Percentiles rank a stretch among this genome's conserved stretches.
These are phyloP conservation scores for Aphelenchoides besseyi DNA, from an alignment of 1,140 invertebrate species.

Conservation along the genomic window DNA sequence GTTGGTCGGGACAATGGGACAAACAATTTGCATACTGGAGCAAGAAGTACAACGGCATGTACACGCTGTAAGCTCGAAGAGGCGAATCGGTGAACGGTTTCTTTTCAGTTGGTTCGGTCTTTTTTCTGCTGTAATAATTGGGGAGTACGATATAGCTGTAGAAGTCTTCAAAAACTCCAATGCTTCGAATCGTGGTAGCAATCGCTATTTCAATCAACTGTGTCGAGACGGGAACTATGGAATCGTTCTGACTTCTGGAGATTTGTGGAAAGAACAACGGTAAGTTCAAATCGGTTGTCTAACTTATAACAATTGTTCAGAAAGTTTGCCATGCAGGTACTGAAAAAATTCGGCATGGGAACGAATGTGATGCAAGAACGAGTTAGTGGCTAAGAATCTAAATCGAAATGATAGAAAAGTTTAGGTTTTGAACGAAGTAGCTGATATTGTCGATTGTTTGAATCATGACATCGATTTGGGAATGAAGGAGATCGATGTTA, in stretches of 20 bases:
- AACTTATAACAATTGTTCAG: too few species aligned
- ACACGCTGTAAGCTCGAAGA: too few species aligned
- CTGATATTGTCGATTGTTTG: neutral
- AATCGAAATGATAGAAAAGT: too few species aligned
- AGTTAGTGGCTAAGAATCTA: too few species aligned
- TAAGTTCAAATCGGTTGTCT: too few species aligned
- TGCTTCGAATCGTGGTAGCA: neutral
- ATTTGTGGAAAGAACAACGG: constrained; percentile 37
- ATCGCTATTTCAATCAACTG: neutral
- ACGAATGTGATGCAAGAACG: constrained; percentile 36
- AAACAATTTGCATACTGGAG: neutral
- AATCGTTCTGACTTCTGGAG: constrained; percentile 24
- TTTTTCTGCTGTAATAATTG: neutral
- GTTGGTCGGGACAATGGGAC: neutral
- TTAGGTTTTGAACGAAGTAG: constrained; percentile 11
- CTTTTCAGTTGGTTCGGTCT: too few species aligned
- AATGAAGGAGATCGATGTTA: constrained; percentile 1
- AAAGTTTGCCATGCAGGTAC: constrained; percentile 29
- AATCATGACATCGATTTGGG: neutral
- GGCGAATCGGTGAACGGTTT: too few species aligned
- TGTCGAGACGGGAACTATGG: constrained; percentile 23
- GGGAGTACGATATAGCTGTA: neutral
- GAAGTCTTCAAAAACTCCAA: neutral
- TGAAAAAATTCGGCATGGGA: constrained; percentile 35
- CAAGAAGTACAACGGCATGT: constrained; percentile 9